These are phyloP conservation scores for Cyclophora punctaria DNA, from an alignment of 2,888 invertebrate species.

Conservation along the genomic window DNA sequence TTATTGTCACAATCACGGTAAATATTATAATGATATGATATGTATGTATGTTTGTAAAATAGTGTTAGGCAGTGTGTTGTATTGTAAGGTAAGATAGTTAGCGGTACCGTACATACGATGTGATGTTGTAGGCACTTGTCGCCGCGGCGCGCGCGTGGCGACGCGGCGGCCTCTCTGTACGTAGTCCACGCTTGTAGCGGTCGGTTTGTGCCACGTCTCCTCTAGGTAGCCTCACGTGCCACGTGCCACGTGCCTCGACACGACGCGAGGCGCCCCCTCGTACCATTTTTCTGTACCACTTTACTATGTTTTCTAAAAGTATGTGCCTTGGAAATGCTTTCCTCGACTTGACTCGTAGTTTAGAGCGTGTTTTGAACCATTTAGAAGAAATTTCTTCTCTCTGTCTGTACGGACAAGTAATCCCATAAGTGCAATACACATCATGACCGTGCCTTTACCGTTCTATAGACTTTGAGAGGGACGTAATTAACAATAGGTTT, in stretches of 20 bases:
- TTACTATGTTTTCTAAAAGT: conserved; percentile 71
- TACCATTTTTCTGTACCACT: conserved; percentile 48
- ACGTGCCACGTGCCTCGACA: not conserved
- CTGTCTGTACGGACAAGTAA: conserved; percentile 65
- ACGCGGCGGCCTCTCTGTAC: conserved; percentile 17
- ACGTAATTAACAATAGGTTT: conserved; percentile 74
- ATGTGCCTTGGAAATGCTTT: conserved; percentile 74
- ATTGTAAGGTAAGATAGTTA: not conserved
- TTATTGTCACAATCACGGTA: conserved; percentile 17
- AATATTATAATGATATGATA: conserved; percentile 1
- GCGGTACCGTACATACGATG: conserved; percentile 1
- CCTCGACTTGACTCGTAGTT: conserved; percentile 68
- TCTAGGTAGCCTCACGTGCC: conserved; percentile 40
- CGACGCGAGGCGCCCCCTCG: conserved; percentile 35
- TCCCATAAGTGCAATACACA: conserved; percentile 73
- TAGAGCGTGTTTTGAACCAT: conserved; percentile 71
- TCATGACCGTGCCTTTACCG: conserved; percentile 75
- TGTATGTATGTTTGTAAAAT: conserved; percentile 19
- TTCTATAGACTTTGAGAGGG: conserved; percentile 74
- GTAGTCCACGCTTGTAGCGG: conserved; percentile 63
- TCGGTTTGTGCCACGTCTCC: conserved; percentile 54
- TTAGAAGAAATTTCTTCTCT: conserved; percentile 65
- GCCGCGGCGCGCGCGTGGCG: conserved; percentile 2
- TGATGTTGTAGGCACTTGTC: not conserved
- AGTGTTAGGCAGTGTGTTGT: conserved; percentile 12